Evolutionary conservation across 1,140 invertebrate species (phyloP), one percentile per base, ranked within the genome.

Genomic region (Anagrus nilaparvatae): DNA sequence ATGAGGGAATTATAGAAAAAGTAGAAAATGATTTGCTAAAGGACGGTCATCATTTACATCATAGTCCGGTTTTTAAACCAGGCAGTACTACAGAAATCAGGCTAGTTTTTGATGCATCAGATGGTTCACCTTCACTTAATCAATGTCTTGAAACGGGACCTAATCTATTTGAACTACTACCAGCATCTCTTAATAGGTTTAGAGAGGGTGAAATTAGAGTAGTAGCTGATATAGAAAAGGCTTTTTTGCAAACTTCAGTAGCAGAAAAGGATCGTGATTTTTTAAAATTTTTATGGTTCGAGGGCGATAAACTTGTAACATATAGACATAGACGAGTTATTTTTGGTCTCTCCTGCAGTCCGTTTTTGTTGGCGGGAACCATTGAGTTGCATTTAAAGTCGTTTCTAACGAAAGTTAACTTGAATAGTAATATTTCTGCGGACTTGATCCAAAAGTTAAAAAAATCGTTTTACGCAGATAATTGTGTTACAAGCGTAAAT

Each of bases 211-310:
- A 40, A 28, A 55, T 60, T 35, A 60, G 56, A 16, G 48, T 67
- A 1, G 53, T 52, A 6, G 49, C 62, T 12, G 65, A 69, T 31
- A 65, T 68, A 4, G 40, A 53, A 32, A 63, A 63, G 36, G 63
- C 61, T 1, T 70, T 69, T 51, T 44, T 61, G 14, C 53, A 60
- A 44, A 60, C 69, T 17, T 18, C 17, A 8, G 12, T 67, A 3
- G 10, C 32, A 33, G 27, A 44, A 25, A 27, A 40, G 0, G 56
- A 68, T 40, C 25, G 62, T 35, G 47, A 58, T 27, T 53, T 48
- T 43, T 27, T 60, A 5, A 29, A 52, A 16, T 63, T 61, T 45
- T 34, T 63, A 7, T 65, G 59, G 58, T 41, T 43, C 40, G 35
- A 33, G 17, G 27, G 17, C 44, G 47, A 40, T 41, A 48, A 16